These are phyloP conservation scores for Chaenogobius annularis DNA, from an alignment of 2,113 vertebrate species.

Conservation along the genomic window DNA sequence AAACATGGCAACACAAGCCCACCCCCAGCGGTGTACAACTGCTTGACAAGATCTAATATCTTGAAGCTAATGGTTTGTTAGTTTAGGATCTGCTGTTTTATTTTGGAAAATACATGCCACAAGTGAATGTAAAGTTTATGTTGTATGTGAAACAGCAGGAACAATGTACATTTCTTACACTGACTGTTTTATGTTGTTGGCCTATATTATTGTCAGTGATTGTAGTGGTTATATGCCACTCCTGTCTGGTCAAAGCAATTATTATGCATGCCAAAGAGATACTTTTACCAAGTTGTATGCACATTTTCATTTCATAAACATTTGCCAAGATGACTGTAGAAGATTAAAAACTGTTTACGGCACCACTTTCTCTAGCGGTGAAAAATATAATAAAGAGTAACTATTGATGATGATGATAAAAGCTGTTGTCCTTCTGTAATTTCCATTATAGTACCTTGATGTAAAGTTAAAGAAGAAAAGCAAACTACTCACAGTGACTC, in stretches of 20 bases:
- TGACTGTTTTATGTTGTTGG: slow-evolving; percentile 39
- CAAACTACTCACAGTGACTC: not conserved
- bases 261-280: slow-evolving; percentile 81
- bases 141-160: slow-evolving; percentile 25
- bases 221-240: slow-evolving; percentile 49
- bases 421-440: not conserved
- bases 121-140: slow-evolving; percentile 17
- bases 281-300: slow-evolving; percentile 57
- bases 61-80: slow-evolving; percentile 1
- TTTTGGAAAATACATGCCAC: not conserved
- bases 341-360: slow-evolving; percentile 62
- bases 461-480: not conserved
- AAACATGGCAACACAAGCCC: not conserved
- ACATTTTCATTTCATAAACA: slow-evolving; percentile 67
- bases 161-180: slow-evolving; percentile 41
- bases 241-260: slow-evolving; percentile 53
- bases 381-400: not conserved
- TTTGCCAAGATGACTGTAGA: slow-evolving; percentile 52
- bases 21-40: no score
- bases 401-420: not conserved
- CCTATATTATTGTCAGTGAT: slow-evolving; percentile 50
- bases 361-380: slow-evolving; percentile 11
- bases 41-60: not conserved
- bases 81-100: not conserved
- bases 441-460: not conserved